A percentile compares a stretch with the other conserved stretches of the same genome.
These are phyloP conservation scores for Diarsia mendica DNA, from an alignment of 2,888 invertebrate species.

Conservation along the genomic window DNA sequence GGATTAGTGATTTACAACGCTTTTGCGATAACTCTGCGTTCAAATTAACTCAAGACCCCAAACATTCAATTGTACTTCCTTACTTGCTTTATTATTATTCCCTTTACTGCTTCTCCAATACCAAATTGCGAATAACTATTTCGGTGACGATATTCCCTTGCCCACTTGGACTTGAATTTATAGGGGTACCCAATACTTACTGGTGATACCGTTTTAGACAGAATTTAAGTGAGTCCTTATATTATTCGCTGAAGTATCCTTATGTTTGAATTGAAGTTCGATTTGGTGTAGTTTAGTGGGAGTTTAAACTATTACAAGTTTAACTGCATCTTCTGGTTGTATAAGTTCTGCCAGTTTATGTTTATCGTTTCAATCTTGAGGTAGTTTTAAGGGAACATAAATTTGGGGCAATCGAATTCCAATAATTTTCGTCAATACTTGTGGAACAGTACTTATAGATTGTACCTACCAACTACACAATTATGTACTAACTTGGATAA, in stretches of 20 bases:
- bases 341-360: not conserved
- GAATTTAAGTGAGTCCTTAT: conserved; percentile 52
- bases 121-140: conserved; percentile 54
- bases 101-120: conserved; percentile 57
- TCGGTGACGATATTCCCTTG: conserved; percentile 76
- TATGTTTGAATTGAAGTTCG: conserved; percentile 24
- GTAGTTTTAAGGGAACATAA: not conserved
- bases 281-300: conserved; percentile 23
- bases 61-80: conserved; percentile 56
- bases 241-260: conserved; percentile 45
- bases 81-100: conserved; percentile 56
- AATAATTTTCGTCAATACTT: not conserved
- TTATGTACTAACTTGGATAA: not conserved
- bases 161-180: conserved; percentile 75
- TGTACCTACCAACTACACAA: too few relatives aligned
- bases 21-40: conserved; percentile 54
- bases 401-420: not conserved
- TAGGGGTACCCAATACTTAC: conserved; percentile 68
- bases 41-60: conserved; percentile 61
- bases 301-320: conserved; percentile 11
- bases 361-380: conserved; percentile 14
- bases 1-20: conserved; percentile 43
- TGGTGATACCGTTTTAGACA: conserved; percentile 51
- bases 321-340: conserved; percentile 4
- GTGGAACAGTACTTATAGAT: too few relatives aligned